Evolutionary conservation across 2,797 vertebrate species (phyloP), one percentile per base, ranked within the genome.

Genomic region (Urocyon cinereoargenteus): DNA sequence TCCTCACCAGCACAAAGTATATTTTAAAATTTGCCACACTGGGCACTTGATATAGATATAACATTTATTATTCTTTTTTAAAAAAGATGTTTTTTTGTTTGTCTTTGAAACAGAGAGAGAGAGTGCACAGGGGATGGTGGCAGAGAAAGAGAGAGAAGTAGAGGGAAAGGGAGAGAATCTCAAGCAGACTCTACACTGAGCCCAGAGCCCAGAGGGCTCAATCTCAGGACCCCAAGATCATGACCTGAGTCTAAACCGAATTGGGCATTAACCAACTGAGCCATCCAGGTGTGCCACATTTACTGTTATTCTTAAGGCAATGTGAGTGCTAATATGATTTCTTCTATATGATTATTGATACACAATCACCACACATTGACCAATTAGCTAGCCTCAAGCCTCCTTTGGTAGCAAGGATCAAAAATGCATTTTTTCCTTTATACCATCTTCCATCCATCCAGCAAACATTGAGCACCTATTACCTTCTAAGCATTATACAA

Each of bases 361-460:
- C 18, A 36, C 10, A 66, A 24, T 57, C 8, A 15, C 57, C 70
- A 88, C 0, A 0, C 1, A 0, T 26, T 11, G 21, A 19, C 19
- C 86, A 64, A 15, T 53, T 24, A 94, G 16, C 26, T 16, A 94
- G 8, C 21, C 34, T 51, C 22, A 90, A 86, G 66, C n/a, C n/a
- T 87, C 36, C 15, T 66, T 59, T 18, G 5, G 8, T 28, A 73
- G 36, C 68, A 45, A 36, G 49, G 4, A 64, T 22, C n/a, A 90
- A 61, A 61, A 8, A 51, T 0, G 13, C 6, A 64, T 22, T 31
- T n/a, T 8, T 92, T 64, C 66, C 49, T 66, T 12, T 15, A 2
- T 11, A 6, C 22, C 10, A 18, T n/a, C n/a, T 18, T 81, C 57
- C 55, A 70, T 45, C 59, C 61, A 77, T 11, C 34, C 28, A 59